A percentile compares a stretch with the other conserved stretches of the same genome.
Conservation (phyloP, 2,113 vertebrate species). For the Blennius ocellaris region DNA sequence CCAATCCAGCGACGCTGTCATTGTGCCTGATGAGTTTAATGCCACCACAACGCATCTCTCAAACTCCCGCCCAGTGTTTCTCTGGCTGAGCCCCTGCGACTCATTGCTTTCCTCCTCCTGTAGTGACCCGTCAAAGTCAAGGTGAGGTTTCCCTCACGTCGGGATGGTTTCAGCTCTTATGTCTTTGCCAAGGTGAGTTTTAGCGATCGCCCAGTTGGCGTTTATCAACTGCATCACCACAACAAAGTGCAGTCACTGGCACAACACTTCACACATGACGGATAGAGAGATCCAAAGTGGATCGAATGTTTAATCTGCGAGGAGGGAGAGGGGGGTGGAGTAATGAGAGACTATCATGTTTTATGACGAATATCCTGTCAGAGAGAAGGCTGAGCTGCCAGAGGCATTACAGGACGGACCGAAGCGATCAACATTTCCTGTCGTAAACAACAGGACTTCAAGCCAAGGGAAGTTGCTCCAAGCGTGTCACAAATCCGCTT, state of each 20-base stretch:
- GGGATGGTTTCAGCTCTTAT: slow-evolving; percentile 29
- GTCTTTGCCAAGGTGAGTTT: slow-evolving; percentile 47
- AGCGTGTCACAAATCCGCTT: slow-evolving; percentile 23
- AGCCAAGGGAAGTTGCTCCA: slow-evolving; percentile 25
- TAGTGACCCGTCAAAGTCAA: slow-evolving; percentile 66
- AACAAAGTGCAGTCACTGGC: slow-evolving; percentile 34
- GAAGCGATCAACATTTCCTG: slow-evolving; percentile 32
- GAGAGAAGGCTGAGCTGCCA: slow-evolving; percentile 46
- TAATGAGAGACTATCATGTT: slow-evolving; percentile 57
- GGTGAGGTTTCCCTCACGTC: slow-evolving; percentile 60
- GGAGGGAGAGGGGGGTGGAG: slow-evolving; percentile 28
- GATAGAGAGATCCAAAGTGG: slow-evolving; percentile 69
- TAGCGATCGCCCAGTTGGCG: slow-evolving; percentile 8
- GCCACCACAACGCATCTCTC: slow-evolving; percentile 60
- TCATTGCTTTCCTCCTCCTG: slow-evolving; percentile 51
- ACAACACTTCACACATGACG: slow-evolving; percentile 67
- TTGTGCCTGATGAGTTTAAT: slow-evolving; percentile 63
- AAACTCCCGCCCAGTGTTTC: slow-evolving; percentile 52
- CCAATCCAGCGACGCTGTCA: slow-evolving; percentile 67
- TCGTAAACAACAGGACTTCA: slow-evolving; percentile 56
- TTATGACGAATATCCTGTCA: slow-evolving; percentile 68
- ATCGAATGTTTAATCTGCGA: slow-evolving; percentile 69
- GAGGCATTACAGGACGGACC: slow-evolving; percentile 14
- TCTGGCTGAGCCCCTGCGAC: slow-evolving; percentile 25
- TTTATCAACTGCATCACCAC: slow-evolving; percentile 56